These are phyloP conservation scores for Ornithoptera alexandrae DNA, from an alignment of 2,888 invertebrate species.

Conservation along the genomic window DNA sequence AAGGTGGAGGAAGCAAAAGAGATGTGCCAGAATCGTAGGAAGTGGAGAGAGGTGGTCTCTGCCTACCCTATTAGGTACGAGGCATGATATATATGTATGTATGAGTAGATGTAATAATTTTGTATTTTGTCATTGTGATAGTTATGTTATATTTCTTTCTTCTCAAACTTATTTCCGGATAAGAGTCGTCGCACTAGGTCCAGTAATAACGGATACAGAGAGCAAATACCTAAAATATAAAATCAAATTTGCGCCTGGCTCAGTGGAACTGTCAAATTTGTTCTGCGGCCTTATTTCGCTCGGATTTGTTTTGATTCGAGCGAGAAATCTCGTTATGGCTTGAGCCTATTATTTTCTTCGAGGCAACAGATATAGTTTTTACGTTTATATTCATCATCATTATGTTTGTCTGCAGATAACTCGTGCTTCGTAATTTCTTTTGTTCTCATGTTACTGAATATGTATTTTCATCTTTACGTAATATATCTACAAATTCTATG, in stretches of 20 bases:
- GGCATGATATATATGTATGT: too few relatives aligned
- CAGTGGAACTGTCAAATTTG: constrained; percentile 28
- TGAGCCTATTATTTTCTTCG: constrained; percentile 30
- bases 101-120: too few relatives aligned
- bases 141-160: neutral
- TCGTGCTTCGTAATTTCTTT: neutral
- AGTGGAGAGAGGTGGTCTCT: too few relatives aligned
- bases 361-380: constrained; percentile 20
- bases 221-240: constrained; percentile 26
- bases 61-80: too few relatives aligned
- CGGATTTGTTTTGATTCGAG: constrained; percentile 34
- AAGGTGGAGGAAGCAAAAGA: too few relatives aligned
- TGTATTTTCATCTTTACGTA: neutral
- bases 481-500: neutral
- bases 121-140: neutral
- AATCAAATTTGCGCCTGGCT: constrained; percentile 27
- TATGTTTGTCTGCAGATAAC: neutral
- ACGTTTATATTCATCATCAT: constrained; percentile 1
- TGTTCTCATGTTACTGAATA: neutral
- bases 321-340: constrained; percentile 35
- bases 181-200: constrained; percentile 14
- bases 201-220: constrained; percentile 11
- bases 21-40: too few relatives aligned
- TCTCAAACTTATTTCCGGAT: neutral
- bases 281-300: constrained; percentile 30